Evolutionary conservation across 1,140 invertebrate genomes (phyloP).

Genomic region (Scylla paramamosain): DNA sequence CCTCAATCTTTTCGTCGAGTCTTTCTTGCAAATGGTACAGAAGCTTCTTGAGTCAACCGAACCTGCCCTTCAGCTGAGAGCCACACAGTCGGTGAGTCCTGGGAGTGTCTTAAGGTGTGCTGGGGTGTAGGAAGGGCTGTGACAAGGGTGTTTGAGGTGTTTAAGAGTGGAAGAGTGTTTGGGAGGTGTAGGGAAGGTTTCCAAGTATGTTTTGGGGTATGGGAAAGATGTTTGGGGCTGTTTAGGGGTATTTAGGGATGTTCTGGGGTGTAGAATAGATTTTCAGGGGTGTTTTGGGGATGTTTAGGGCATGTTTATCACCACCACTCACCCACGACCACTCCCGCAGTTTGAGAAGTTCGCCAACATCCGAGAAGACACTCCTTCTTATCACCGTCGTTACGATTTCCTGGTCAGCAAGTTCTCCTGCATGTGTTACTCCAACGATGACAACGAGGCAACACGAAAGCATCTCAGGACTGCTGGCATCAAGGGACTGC

Average conservation of each 20-base stretch:
- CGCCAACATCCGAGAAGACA: constrained; percentile 99
- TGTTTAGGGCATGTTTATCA: not conserved
- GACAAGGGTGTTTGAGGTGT: not conserved
- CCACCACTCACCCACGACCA: not conserved
- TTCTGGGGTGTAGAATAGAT: too few species aligned
- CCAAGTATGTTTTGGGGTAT: too few species aligned
- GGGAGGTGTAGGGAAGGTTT: too few species aligned
- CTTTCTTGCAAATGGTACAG: constrained; percentile 98
- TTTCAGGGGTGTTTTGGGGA: too few species aligned
- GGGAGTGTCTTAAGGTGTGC: not conserved
- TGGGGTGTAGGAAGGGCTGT: constrained; percentile 40
- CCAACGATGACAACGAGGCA: constrained; percentile 85
- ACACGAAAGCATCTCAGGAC: constrained; percentile 88
- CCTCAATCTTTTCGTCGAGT: constrained; percentile 99
- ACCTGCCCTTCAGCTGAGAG: constrained; percentile 95
- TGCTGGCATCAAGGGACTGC: constrained; percentile 91
- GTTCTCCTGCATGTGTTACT: constrained; percentile 98
- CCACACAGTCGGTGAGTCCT: constrained; percentile 93
- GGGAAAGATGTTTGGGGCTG: too few species aligned
- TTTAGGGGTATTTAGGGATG: too few species aligned
- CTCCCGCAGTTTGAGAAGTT: constrained; percentile 96
- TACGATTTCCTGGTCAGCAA: constrained; percentile 99
- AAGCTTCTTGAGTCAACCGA: constrained; percentile 97
- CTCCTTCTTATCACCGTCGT: constrained; percentile 97
- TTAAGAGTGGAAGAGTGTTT: too few species aligned